Base-by-base conservation (phyloP, 2,888 invertebrate species). In the Rotaria magnacalcarata region DNA sequence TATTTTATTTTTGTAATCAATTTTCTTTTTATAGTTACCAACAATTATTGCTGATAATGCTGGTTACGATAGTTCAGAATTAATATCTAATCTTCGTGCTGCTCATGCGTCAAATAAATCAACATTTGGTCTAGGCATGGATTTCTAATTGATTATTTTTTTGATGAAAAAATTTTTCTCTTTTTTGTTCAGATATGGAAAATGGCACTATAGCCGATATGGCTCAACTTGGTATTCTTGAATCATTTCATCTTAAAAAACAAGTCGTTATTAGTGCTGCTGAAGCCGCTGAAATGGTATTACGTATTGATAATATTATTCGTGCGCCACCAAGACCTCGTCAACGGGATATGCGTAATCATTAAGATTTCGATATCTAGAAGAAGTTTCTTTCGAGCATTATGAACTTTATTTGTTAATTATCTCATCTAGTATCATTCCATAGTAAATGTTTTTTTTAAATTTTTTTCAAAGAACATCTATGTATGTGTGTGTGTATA, bases 251-350 rank as follows among this genome's bases (percentile, higher is more conserved):
- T 54, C 98, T 99, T 11, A 99, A 99, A 92, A 93, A 96, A 58
- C 97, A 98, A 91, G 96, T 99, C 85, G 92, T 99, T 86, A 90
- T 96, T 87, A 96, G 97, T 14, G 99, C 97, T 0, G 92, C 96
- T 0, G 99, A 99, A 92, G 98, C 98, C 0, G 97, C 98, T 0
- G 98, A 99, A 92, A 96, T 99, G 95, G 98, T 99, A 89, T 93
- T 99, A 41, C 94, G 99, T 86, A 99, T 99, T 0, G 99, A 99
- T 92, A 94, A 96, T 92, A 99, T 99, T 88, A 94, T 99, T 87
- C 95, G 94, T 91, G 93, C 96, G 19, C 90, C 91, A 47, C 91
- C 91, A 0, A 88, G 91, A 74, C 89, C 94, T 89, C 94, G 97
- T 88, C 94, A 94, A 0, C 95, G 94, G 87, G 97, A 97, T 91